Evolutionary conservation across 2,113 vertebrate species (phyloP).

Genomic region (Tachuris rubrigastra): DNA sequence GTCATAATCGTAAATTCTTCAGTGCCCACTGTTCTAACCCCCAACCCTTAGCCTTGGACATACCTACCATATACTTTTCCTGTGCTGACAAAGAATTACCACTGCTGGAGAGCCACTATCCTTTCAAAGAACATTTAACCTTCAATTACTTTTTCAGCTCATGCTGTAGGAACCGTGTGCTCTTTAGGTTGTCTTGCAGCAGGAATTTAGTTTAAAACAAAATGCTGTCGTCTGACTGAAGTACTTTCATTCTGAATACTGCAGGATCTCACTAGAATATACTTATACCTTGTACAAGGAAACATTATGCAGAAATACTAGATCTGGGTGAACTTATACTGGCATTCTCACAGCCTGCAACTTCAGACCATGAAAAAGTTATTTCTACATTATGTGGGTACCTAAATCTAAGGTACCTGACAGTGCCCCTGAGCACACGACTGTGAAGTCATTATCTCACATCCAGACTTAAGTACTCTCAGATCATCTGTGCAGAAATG

Average conservation of each 20-base stretch:
- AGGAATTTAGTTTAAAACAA: neutral
- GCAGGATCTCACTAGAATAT: neutral
- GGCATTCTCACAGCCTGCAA: neutral
- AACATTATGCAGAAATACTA: neutral
- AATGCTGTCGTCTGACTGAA: neutral
- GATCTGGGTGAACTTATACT: neutral
- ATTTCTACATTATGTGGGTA: neutral
- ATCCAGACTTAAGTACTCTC: neutral
- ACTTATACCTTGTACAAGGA: neutral
- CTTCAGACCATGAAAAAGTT: neutral
- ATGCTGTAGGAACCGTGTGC: neutral
- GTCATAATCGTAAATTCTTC: neutral
- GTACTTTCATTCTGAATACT: neutral
- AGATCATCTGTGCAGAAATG: neutral
- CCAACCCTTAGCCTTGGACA: neutral
- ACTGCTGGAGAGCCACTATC: neutral
- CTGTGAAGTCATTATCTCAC: neutral
- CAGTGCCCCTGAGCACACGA: neutral
- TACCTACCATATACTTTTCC: neutral
- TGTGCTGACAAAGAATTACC: neutral
- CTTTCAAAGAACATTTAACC: neutral
- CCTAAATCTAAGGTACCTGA: neutral
- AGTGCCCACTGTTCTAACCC: neutral
- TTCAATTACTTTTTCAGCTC: neutral
- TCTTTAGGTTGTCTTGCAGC: neutral